phyloP scores from a whole-genome alignment of 2,797 vertebrate species.

The Pelochelys cantorii region DNA sequence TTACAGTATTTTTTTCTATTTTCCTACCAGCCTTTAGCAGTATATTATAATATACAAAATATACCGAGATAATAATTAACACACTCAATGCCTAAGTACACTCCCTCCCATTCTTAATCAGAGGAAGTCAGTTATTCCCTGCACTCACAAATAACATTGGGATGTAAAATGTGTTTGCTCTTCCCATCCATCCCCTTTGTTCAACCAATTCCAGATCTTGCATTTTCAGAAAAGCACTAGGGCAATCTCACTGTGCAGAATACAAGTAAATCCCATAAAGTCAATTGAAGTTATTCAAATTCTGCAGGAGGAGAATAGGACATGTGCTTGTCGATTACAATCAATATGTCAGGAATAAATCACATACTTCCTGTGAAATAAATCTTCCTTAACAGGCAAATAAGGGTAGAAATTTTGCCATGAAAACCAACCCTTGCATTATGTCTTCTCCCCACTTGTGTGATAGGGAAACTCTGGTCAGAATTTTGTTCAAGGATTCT shows the following conservation, averaged over 20 bases:
- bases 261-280: background rate
- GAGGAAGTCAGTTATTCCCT: background rate
- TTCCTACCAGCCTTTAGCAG: background rate
- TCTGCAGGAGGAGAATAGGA: fast-evolving
- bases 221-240: background rate
- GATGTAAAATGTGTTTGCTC: background rate
- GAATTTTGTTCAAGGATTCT: background rate
- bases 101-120: background rate
- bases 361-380: fast-evolving
- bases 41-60: background rate
- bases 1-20: background rate
- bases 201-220: background rate
- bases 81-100: background rate
- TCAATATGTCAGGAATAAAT: background rate
- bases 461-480: background rate
- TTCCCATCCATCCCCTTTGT: background rate
- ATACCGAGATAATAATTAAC: conserved; percentile 25
- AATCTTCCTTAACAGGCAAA: background rate
- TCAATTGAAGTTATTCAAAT: background rate
- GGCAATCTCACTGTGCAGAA: background rate
- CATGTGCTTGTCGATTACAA: background rate
- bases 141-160: background rate
- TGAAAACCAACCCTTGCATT: background rate
- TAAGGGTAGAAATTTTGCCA: background rate
- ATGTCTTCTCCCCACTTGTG: background rate